Conservation (phyloP, 2,113 vertebrate genomes). For the Gymnogyps californianus region DNA sequence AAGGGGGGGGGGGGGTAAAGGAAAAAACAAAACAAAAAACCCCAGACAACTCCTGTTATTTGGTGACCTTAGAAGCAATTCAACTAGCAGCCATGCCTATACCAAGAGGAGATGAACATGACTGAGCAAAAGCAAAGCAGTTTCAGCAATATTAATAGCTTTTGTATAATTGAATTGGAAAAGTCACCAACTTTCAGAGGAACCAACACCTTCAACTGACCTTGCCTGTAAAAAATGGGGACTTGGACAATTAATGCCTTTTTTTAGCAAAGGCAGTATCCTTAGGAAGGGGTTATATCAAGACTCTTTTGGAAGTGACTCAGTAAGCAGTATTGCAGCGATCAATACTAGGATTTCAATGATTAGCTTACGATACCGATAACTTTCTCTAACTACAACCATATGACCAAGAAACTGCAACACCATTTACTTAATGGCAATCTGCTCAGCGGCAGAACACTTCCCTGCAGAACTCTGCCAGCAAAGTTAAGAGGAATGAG, state of each 20-base stretch:
- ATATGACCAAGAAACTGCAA: background rate
- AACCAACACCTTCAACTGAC: background rate
- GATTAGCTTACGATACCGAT: fast-evolving
- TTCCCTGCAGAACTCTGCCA: background rate
- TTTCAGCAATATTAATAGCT: background rate
- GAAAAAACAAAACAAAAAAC: fast-evolving
- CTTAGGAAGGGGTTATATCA: background rate
- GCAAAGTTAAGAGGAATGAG: fast-evolving
- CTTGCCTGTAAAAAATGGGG: background rate
- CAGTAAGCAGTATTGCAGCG: background rate
- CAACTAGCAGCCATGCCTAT: background rate
- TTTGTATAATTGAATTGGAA: background rate
- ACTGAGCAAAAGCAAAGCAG: background rate
- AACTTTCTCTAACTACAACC: background rate
- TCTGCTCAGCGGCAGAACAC: background rate
- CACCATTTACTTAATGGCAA: fast-evolving
- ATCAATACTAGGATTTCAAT: background rate
- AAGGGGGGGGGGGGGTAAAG: background rate
- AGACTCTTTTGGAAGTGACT: background rate
- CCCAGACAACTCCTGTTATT: background rate
- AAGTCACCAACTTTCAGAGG: background rate
- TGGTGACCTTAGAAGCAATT: background rate
- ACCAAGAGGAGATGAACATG: background rate
- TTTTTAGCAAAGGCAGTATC: background rate
- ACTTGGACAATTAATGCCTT: background rate